Base-by-base conservation (phyloP, 2,888 invertebrate species). In the Pammene aurita region DNA sequence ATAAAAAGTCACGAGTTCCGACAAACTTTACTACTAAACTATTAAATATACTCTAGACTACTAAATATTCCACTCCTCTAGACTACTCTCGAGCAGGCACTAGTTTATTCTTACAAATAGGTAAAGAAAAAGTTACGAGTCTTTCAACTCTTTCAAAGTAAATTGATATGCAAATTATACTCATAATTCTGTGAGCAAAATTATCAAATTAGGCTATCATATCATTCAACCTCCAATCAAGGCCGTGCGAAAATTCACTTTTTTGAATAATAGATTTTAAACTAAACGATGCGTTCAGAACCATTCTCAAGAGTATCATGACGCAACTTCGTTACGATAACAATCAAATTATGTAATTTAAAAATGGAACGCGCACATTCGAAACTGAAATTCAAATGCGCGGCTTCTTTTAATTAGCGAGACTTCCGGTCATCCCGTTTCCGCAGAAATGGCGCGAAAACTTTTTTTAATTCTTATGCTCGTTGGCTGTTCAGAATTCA, bases 351-450 rank as follows among this genome's bases (percentile, higher is more conserved):
- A 71, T 44, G 70, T 56, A 72, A 72, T 58, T 61, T 42, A 57
- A 64, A 70, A 72, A 72, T 69, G 68, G 72, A 71, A 71, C 71
- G 69, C 67, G 66, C 58, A 48, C 72, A 66, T 72, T 71, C 63
- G 50, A 63, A 72, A 72, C 66, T 71, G 58, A 66, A 65, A 67
- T 69, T 48, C 16, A 38, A 38, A 35, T 7, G 52, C 57, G 67
- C 60, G 60, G 46, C 58, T 62, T 62, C 67, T 55, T 52, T 64
- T 72, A 72, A 70, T 72, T 72, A 65, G 41, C 34, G 42, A 48
- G n/a, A 65, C 67, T 72, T 71, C 71, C 70, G 71, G 66, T 9
- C 61, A 44, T 63, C 60, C 69, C 58, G 60, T 66, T 65, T 60
- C 64, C 69, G 69, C 46, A 38, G 46, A 69, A 34, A 46, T 64